These are phyloP conservation scores for Nothocercus nigrocapillus DNA, from an alignment of 2,113 vertebrate genomes.

Conservation along the genomic window DNA sequence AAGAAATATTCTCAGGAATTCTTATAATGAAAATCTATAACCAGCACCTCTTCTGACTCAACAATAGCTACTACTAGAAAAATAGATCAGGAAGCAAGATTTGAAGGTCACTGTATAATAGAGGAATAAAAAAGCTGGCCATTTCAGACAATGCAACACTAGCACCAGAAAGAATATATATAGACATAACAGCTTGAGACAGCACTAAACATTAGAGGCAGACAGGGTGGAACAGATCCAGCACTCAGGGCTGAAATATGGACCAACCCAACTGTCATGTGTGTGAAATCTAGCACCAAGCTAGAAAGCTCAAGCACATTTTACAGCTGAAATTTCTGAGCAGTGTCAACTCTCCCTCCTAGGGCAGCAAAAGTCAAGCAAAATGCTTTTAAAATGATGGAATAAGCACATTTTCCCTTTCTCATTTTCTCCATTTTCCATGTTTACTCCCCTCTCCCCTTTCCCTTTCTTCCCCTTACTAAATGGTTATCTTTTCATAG, in stretches of 20 bases:
- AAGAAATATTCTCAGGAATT: neutral
- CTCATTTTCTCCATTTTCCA: neutral
- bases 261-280: neutral
- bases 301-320: neutral
- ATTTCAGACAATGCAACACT: neutral
- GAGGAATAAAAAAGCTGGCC: neutral
- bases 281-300: neutral
- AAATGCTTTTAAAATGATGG: neutral
- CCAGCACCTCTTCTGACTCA: fast-evolving
- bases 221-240: neutral
- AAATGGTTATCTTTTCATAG: neutral
- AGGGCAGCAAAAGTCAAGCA: neutral
- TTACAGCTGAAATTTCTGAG: neutral
- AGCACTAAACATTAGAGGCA: neutral
- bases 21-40: neutral
- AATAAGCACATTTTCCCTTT: neutral
- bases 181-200: neutral
- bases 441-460: neutral
- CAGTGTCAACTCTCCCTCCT: neutral
- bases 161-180: neutral
- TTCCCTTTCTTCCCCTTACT: neutral
- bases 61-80: neutral
- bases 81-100: neutral
- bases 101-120: neutral
- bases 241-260: neutral